These are phyloP conservation scores for Cheilosia scutellata DNA, from an alignment of 2,888 invertebrate species.

Conservation along the genomic window DNA sequence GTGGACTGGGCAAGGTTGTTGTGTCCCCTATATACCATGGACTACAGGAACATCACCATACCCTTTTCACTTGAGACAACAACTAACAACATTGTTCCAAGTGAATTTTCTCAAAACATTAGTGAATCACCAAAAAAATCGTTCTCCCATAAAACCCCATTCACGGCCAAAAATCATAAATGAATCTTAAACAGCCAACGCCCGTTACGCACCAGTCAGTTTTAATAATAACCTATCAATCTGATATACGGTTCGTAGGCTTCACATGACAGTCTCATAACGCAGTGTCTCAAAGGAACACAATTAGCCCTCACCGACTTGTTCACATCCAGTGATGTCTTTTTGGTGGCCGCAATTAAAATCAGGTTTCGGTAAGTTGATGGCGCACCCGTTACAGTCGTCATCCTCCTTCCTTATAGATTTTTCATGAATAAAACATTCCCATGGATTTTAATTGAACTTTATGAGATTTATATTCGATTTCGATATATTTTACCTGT, in stretches of 20 bases:
- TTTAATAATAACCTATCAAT: slow-evolving; percentile 53
- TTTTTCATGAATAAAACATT: slow-evolving; percentile 73
- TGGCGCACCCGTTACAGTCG: slow-evolving; percentile 75
- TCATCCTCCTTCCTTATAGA: slow-evolving; percentile 57
- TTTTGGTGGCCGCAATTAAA: slow-evolving; percentile 72
- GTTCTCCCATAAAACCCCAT: slow-evolving; percentile 10
- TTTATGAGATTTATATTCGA: slow-evolving; percentile 71
- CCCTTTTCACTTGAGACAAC: not conserved
- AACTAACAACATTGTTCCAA: not conserved
- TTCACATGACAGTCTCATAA: slow-evolving; percentile 28
- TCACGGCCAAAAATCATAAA: slow-evolving; percentile 1
- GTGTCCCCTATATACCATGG: not conserved
- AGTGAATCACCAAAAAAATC: not conserved
- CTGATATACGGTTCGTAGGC: slow-evolving; percentile 43
- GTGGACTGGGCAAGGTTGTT: not conserved
- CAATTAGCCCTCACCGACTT: slow-evolving; percentile 59
- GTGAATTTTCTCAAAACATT: not conserved
- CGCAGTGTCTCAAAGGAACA: slow-evolving; percentile 17
- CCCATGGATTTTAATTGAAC: slow-evolving; percentile 75
- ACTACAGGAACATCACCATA: not conserved
- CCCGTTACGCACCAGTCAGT: slow-evolving; percentile 65
- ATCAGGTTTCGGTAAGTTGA: slow-evolving; percentile 76
- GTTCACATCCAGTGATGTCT: not conserved
- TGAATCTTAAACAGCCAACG: slow-evolving; percentile 38
- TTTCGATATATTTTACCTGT: slow-evolving; percentile 66